These are phyloP conservation scores for Pararge aegeria DNA, from an alignment of 1,140 invertebrate species.

Conservation along the genomic window DNA sequence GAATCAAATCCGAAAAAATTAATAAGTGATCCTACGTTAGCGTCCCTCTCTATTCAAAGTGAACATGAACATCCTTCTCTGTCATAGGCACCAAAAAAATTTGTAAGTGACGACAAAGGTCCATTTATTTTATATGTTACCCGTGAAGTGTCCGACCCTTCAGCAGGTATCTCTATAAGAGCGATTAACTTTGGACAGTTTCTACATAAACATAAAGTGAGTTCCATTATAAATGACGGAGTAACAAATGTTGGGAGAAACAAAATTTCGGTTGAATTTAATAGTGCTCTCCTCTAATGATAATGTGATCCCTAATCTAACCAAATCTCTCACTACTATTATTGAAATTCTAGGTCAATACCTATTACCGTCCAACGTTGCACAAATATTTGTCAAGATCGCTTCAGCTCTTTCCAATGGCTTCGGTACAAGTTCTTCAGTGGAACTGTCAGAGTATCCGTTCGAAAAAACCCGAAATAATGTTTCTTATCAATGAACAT, in stretches of 20 bases:
- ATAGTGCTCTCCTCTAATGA: background rate
- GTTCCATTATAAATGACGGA: slow-evolving; percentile 13
- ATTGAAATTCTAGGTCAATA: no score
- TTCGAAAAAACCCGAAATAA: no score
- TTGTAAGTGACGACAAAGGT: slow-evolving; percentile 7
- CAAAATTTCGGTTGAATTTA: slow-evolving; percentile 21
- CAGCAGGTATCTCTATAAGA: slow-evolving; percentile 8
- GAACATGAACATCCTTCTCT: background rate
- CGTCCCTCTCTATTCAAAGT: background rate
- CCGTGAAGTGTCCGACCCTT: slow-evolving; percentile 9
- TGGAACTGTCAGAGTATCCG: no score
- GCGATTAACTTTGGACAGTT: slow-evolving; percentile 16
- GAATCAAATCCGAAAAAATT: background rate
- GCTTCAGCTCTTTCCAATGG: no score
- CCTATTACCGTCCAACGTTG: no score
- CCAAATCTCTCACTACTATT: no score
- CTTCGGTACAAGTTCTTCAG: no score
- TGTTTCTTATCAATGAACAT: no score
- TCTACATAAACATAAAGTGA: slow-evolving; percentile 14
- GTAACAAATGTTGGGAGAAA: slow-evolving; percentile 22
- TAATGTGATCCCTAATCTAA: no score
- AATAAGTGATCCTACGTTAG: background rate
- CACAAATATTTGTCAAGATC: no score
- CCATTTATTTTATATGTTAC: slow-evolving; percentile 12
- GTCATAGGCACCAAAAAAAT: background rate